These are phyloP conservation scores for Trachythela sp. DNA, from an alignment of 64 coral and sea anemone species.

Conservation along the genomic window DNA sequence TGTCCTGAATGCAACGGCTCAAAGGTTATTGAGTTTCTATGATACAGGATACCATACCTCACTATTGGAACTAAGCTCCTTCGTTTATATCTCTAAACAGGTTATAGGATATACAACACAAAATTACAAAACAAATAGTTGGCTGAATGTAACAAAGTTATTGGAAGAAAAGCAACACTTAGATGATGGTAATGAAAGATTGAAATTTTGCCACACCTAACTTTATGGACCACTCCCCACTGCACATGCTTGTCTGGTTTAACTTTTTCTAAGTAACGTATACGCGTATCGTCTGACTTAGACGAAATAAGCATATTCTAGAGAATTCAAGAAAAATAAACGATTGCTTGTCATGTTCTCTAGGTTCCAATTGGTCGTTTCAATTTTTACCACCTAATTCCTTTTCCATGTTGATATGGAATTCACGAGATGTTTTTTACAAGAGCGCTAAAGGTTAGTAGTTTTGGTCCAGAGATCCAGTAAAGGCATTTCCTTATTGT, in stretches of 20 bases:
- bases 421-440: background rate
- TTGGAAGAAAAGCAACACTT: background rate
- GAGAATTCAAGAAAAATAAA: background rate
- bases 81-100: background rate
- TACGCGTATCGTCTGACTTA: no score
- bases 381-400: background rate
- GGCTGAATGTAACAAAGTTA: background rate
- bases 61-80: no score
- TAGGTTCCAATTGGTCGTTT: constrained; percentile 2
- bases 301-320: no score
- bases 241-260: no score
- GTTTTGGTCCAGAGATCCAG: no score
- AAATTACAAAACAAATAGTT: background rate
- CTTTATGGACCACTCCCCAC: background rate
- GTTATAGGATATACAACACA: background rate
- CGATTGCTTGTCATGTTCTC: background rate
- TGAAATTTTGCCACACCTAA: background rate
- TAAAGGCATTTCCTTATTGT: background rate
- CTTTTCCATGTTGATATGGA: background rate
- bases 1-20: background rate
- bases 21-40: background rate
- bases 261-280: no score
- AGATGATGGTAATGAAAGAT: background rate
- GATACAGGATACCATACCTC: background rate
- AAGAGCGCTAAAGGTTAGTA: background rate